Evolutionary conservation across 2,113 vertebrate genomes (phyloP), one percentile per base, ranked within the genome.

Genomic region (Phylloscopus trochilus): DNA sequence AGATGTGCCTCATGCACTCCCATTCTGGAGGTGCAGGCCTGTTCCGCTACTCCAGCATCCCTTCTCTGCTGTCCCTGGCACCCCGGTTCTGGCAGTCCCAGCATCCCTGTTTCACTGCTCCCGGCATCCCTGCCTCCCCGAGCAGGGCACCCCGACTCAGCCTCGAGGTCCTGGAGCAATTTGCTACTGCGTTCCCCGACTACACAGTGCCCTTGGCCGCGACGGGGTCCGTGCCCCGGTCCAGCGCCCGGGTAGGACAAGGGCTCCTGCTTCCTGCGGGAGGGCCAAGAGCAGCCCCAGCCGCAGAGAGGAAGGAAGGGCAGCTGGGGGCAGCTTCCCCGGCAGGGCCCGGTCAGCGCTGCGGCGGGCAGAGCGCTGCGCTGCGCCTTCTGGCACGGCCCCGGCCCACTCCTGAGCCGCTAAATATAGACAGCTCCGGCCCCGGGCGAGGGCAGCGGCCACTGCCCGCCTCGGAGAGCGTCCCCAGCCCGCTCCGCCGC

Each of bases 391-490:
- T 94, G 94, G 84, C 87, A 85, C 33, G 35, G 83, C 77, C 75
- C 56, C 28, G 62, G 13, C 83, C 68, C 92, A 49, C 43, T 88
- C n/a, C 67, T 18, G 86, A 41, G 44, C 51, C 41, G 62, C 97
- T 97, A 97, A 95, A 97, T 96, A 96, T 97, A 89, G 78, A 53
- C 46, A 92, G 81, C 69, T 47, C 35, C 58, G 31, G 70, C 80
- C 47, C n/a, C 41, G 16, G 72, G 76, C 28, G 76, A 60, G 66
- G 59, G 78, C 78, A 93, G 60, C 27, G 46, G 72, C 35, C 9
- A 43, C 56, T 44, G 62, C 58, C 49, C 56, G 20, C 41, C 79
- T 49, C 69, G 46, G 83, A 75, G 44, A 24, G 55, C 13, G 58
- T 64, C 52, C 44, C 53, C 51, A 26, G 41, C 20, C 63, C 21